phyloP scores from a whole-genome alignment of 2,113 vertebrate genomes.

The Noctilio leporinus region DNA sequence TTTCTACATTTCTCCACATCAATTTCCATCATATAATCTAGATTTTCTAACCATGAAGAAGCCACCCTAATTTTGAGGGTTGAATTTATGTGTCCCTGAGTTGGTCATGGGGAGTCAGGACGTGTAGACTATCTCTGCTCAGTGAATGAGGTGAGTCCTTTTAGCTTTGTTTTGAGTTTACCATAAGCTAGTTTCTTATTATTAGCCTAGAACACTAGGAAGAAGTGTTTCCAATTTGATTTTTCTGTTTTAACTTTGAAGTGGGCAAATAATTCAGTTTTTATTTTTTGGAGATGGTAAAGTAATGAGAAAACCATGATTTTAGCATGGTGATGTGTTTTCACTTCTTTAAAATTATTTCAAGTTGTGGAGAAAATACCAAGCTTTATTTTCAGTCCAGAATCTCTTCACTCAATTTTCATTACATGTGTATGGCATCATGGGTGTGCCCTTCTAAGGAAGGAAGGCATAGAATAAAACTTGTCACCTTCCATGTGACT shows the following conservation, averaged over 20 bases:
- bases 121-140: too few species aligned
- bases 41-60: too few species aligned
- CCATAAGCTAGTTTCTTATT: background rate
- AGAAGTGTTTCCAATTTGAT: background rate
- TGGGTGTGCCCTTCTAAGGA: background rate
- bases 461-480: background rate
- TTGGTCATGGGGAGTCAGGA: too few species aligned
- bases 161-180: background rate
- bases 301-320: background rate
- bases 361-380: background rate
- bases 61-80: accelerated
- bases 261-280: background rate
- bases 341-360: background rate
- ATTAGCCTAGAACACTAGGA: background rate
- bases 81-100: background rate
- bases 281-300: background rate
- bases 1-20: background rate
- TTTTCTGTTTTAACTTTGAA: background rate
- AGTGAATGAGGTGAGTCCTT: too few species aligned
- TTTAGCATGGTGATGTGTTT: background rate
- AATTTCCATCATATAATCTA: background rate
- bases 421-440: background rate
- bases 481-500: background rate
- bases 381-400: accelerated
- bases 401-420: accelerated